Percentiles rank a stretch among this genome's conserved stretches.
Conservation (phyloP, 2,888 invertebrate genomes). For the Synanthedon formicaeformis region DNA sequence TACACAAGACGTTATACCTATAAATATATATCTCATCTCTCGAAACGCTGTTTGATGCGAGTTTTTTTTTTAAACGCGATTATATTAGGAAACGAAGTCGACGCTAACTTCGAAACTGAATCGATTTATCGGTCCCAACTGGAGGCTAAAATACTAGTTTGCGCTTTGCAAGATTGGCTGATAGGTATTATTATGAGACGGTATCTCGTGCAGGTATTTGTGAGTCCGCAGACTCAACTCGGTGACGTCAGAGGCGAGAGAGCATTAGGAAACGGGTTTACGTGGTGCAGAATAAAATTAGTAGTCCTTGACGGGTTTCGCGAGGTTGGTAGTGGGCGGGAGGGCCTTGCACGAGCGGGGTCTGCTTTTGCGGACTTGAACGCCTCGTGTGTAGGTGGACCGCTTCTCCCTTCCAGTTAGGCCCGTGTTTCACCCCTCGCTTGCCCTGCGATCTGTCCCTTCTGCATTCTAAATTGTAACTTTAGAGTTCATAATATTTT, state of each 20-base stretch:
- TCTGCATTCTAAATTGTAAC: no score
- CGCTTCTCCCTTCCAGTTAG: constrained; percentile 22
- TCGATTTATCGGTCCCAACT: no score
- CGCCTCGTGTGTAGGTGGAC: constrained; percentile 29
- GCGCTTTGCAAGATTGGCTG: no score
- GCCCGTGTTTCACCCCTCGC: constrained; percentile 5
- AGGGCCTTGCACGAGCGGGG: constrained; percentile 14
- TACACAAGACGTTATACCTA: neutral
- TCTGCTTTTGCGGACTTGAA: constrained; percentile 2
- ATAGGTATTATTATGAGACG: no score
- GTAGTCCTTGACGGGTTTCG: constrained; percentile 48
- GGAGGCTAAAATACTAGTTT: no score
- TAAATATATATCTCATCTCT: no score
- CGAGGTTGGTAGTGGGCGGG: constrained; percentile 45
- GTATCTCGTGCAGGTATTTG: neutral
- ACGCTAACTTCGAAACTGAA: no score
- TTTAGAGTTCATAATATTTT: no score
- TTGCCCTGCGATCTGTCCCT: neutral
- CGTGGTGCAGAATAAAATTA: constrained; percentile 50
- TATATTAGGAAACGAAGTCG: no score
- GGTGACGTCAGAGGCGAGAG: constrained; percentile 22
- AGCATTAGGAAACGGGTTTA: constrained; percentile 50
- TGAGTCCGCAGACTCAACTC: constrained; percentile 1
- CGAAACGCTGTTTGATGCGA: no score
- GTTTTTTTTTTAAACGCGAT: no score